A percentile compares a stretch with the other conserved stretches of the same genome.
phyloP scores from a whole-genome alignment of 2,888 invertebrate species.

The Diaperis boleti region DNA sequence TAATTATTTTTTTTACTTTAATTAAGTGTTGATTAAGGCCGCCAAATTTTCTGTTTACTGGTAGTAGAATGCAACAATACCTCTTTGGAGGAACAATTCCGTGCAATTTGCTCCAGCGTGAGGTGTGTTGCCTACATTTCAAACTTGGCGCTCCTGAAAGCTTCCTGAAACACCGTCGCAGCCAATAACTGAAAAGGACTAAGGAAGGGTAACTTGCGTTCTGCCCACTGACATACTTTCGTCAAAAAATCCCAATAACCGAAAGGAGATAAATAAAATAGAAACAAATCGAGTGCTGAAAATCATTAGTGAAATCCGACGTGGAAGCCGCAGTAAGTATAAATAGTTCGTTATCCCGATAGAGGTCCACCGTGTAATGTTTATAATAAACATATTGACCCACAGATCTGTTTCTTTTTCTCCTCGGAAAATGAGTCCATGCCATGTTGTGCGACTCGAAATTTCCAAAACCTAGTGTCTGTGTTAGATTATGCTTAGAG shows the following conservation, averaged over 20 bases:
- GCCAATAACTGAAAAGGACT: conserved; percentile 51
- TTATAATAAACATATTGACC: conserved; percentile 31
- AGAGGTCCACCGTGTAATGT: conserved; percentile 28
- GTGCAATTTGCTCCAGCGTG: background rate
- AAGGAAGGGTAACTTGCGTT: conserved; percentile 48
- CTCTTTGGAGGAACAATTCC: background rate
- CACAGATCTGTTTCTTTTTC: conserved; percentile 17
- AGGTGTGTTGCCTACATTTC: conserved; percentile 59
- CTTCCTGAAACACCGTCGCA: conserved; percentile 41
- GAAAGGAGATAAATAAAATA: conserved; percentile 12
- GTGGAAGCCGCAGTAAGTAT: conserved; percentile 21
- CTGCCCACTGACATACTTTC: conserved; percentile 51
- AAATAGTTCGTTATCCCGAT: background rate
- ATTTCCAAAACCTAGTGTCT: background rate
- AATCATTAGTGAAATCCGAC: conserved; percentile 17
- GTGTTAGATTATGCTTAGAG: too few relatives aligned
- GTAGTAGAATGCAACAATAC: background rate
- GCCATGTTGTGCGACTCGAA: background rate
- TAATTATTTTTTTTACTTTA: too few relatives aligned
- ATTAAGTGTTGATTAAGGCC: too few relatives aligned
- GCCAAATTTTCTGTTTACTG: too few relatives aligned
- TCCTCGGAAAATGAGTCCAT: background rate
- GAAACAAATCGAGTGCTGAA: conserved; percentile 14
- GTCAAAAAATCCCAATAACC: conserved; percentile 29
- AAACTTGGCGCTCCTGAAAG: conserved; percentile 55